Base-by-base conservation (phyloP, 2,888 invertebrate species). In the Chrysotoxum bicinctum region DNA sequence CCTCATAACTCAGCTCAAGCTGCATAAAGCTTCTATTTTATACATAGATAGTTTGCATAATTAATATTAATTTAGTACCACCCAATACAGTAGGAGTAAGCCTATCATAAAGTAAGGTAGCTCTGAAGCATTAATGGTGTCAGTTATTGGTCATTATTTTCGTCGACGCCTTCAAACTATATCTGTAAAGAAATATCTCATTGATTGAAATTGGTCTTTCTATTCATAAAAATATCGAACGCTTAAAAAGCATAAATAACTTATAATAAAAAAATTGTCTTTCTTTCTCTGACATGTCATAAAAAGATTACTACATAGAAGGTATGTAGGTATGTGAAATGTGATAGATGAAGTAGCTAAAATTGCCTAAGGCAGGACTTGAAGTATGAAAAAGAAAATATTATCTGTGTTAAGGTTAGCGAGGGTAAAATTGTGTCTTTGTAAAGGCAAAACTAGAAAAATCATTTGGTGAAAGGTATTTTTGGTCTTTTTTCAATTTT, bases 301-400 rank as follows among this genome's bases (percentile, higher is more conserved):
- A 12, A 5, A 16, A 23, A 26, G 5, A 43, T 60, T 60, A 26
- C 60, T 26, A 43, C 60, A 58, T 14, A 35, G 54, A 3, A 26
- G 2, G 26, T 26, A 26, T 5, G 5, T 26, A 26, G 26, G 6
- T 26, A 26, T 4, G 5, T 26, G 7, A 3, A 26, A 0, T 26
- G 2, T 26, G 26, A 26, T 26, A 6, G 26, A 6, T 26, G 26
- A 26, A 40, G 60, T 60, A 26, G 23, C 16, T 43, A 9, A 6
- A 26, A 10, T 43, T 45, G 62, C 62, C 43, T 19, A 0, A 12
- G 43, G 62, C 62, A 62, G 62, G 62, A 62, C 62, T 43, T 16
- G n/a, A 23, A 30, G 43, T 43, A 7, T 40, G 43, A 43, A 62
- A 26, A 12, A 30, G 10, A 54, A 32, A 14, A 14, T 30, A 10